phyloP scores from a whole-genome alignment of 2,113 vertebrate genomes.

The Porphyrio hochstetteri region DNA sequence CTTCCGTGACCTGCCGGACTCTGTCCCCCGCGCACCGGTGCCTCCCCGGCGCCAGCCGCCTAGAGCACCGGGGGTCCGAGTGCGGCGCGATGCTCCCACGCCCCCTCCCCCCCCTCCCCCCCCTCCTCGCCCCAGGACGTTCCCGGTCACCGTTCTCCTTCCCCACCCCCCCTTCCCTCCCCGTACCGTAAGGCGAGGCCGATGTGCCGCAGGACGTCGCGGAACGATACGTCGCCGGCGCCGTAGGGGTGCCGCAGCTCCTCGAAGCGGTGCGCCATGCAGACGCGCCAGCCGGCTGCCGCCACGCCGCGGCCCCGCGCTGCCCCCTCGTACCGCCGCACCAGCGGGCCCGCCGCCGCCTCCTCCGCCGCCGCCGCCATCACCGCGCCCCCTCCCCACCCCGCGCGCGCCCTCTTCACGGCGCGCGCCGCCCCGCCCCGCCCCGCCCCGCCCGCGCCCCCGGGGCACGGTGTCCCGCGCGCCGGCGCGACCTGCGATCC shows the following conservation, averaged over 20 bases:
- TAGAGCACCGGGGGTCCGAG: too few species aligned
- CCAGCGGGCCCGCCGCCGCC: conserved; percentile 66
- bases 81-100: not conserved
- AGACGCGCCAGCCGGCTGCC: conserved; percentile 88
- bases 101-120: too few species aligned
- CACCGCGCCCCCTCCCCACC: not conserved
- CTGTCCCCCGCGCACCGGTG: not conserved
- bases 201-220: conserved; percentile 81
- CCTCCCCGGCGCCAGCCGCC: too few species aligned
- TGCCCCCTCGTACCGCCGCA: conserved; percentile 82
- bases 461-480: not conserved
- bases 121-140: not conserved
- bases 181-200: conserved; percentile 87
- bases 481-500: not conserved
- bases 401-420: not conserved
- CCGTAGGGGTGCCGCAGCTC: conserved; percentile 91
- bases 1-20: not conserved
- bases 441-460: not conserved
- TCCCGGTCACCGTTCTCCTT: not conserved
- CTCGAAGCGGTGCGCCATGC: conserved; percentile 89
- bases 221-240: conserved; percentile 82
- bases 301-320: conserved; percentile 81
- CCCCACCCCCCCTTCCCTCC: not conserved
- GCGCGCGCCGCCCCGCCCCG: not conserved
- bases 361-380: not conserved